Evolutionary conservation across 2,888 invertebrate genomes (phyloP), one percentile per base, ranked within the genome.

Genomic region (Euzophera pinguis): DNA sequence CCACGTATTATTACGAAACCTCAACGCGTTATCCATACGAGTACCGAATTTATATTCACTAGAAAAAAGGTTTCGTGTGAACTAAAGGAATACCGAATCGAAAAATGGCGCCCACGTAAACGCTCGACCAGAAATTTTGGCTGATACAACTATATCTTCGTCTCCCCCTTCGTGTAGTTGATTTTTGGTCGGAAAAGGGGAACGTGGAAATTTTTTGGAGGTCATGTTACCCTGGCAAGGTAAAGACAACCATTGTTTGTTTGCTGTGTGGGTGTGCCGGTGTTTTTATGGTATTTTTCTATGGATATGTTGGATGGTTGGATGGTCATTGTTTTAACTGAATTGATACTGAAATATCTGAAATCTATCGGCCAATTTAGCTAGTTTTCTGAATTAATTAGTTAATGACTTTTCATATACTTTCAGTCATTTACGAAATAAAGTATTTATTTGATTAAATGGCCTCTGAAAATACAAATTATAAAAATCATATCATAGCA

Each of bases 211-310:
- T 61, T 62, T 61, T 60, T 56, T 54, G 51, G 58, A 60, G 76
- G 56, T 72, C 78, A 61, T 47, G 52, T 50, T 62, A 63, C 55
- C 63, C 61, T 79, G 78, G 80, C 72, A 69, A 65, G 61, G 63
- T 72, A 71, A 75, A 73, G 72, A 71, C 69, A 62, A 74, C 72
- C 71, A 76, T 82, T 79, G 78, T 81, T 78, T 78, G 73, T 73
- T 75, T 69, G 68, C 66, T 55, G 62, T 69, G 83, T 83, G 78
- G 82, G 81, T 69, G 77, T 77, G 78, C 83, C 78, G 80, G 83
- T 81, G n/a, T 84, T 81, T 73, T 77, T 72, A 68, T 63, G 45
- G 58, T 62, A 63, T 52, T 54, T n/a, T 52, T 56, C 51, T 57
- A 57, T 56, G 47, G 37, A 57, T 49, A 42, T 52, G 50, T n/a